Conservation (phyloP, 2,888 invertebrate genomes). For the Coenonympha arcania region DNA sequence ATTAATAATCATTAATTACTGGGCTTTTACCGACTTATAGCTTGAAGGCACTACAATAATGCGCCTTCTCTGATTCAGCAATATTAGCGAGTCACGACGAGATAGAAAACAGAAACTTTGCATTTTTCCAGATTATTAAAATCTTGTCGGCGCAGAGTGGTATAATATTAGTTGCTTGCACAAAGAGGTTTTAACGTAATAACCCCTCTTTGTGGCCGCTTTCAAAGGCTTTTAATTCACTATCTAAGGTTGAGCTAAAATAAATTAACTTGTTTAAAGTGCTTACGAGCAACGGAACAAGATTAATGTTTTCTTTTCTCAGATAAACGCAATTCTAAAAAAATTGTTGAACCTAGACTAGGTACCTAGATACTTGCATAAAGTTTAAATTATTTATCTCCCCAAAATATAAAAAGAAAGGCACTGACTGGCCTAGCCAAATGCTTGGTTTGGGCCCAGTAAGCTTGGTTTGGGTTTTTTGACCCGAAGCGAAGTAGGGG, state of each 20-base stretch:
- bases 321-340: too few relatives aligned
- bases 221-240: slow-evolving; percentile 65
- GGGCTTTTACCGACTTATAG: not conserved
- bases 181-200: slow-evolving; percentile 61
- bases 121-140: slow-evolving; percentile 16
- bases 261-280: not conserved
- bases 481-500: too few relatives aligned
- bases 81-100: not conserved
- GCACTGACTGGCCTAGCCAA: too few relatives aligned
- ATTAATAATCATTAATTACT: too few relatives aligned
- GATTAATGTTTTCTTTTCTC: too few relatives aligned
- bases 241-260: slow-evolving; percentile 41
- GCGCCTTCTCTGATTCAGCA: not conserved
- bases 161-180: slow-evolving; percentile 39
- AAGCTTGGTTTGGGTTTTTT: too few relatives aligned
- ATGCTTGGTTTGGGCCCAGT: too few relatives aligned
- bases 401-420: too few relatives aligned
- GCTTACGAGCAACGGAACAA: not conserved
- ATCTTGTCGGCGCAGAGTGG: slow-evolving; percentile 33
- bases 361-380: too few relatives aligned
- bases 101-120: slow-evolving; percentile 5
- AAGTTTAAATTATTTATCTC: too few relatives aligned
- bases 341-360: too few relatives aligned
- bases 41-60: too few relatives aligned
- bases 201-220: slow-evolving; percentile 60